Evolutionary conservation across 2,888 invertebrate genomes (phyloP), one percentile per base, ranked within the genome.

Genomic region (Antheraea yamamai): DNA sequence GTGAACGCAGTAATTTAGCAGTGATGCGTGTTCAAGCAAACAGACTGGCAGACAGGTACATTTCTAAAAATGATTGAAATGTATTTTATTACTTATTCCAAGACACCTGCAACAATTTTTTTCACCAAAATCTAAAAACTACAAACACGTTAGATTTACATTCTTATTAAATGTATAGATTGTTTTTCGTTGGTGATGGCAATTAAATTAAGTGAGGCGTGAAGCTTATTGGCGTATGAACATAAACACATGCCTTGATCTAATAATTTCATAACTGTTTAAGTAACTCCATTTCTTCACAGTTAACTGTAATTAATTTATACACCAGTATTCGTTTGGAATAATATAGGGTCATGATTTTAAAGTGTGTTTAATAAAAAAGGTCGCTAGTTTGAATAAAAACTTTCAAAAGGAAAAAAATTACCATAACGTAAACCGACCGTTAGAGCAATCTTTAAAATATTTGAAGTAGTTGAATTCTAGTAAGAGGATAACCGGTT

Each of bases 401-500:
- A 61, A 39, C 72, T 61, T 72, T 72, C 74, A 71, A 71, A 68
- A 74, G 26, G 58, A 35, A 74, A 61, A 74, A 75, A 61, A 26
- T 23, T 47, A 26, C 30, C 58, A 26, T 47, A 51, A 72, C 58
- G 26, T 6, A 26, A 66, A 14, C 64, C 26, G n/a, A 61, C 61
- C 4, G 23, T 47, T n/a, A n/a, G 16, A 66, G 30, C 61, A n/a
- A 55, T 61, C 71, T 72, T 35, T 71, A 26, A 55, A 74, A 75
- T 75, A 55, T 73, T 76, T 72, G 47, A 68, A 71, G 68, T 35
- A 35, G 68, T 68, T 68, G 14, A 6, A 61, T 66, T 39, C 3
- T 76, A 70, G 72, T 75, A 75, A 78, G 76, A 75, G 80, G 78
- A 76, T 79, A 81, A 83, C 81, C 77, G 78, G 81, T 81, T 81